These are phyloP conservation scores for Spea multiplicata DNA, from an alignment of 2,113 vertebrate genomes.

Conservation along the genomic window DNA sequence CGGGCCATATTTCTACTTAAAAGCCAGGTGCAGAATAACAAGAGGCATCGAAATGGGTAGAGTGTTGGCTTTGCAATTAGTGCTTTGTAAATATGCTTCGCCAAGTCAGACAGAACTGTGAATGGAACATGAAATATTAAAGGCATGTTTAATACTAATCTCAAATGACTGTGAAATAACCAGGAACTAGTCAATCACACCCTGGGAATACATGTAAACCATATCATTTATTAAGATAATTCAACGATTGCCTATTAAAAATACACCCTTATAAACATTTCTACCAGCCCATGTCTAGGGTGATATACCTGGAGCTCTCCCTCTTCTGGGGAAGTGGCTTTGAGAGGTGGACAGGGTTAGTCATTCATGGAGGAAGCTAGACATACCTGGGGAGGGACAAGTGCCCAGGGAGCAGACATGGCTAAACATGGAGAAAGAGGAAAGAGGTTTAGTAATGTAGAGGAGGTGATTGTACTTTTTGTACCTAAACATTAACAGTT, in stretches of 20 bases:
- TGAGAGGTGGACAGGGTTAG: too few species aligned
- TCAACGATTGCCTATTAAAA: neutral
- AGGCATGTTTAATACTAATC: conserved; percentile 17
- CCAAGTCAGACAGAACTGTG: neutral
- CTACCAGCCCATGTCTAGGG: too few species aligned
- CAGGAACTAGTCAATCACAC: conserved; percentile 28
- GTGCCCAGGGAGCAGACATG: too few species aligned
- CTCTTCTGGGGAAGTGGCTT: too few species aligned
- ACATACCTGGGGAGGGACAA: too few species aligned
- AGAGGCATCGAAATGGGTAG: conserved; percentile 5
- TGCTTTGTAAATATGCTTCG: conserved; percentile 12
- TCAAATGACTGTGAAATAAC: conserved; percentile 17
- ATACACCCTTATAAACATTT: neutral
- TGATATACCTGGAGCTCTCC: too few species aligned
- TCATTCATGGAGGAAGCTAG: too few species aligned
- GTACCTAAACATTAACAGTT: too few species aligned
- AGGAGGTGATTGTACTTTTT: too few species aligned
- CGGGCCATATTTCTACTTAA: neutral
- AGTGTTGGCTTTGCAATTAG: conserved; percentile 20
- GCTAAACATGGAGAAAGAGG: too few species aligned
- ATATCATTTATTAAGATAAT: conserved; percentile 22
- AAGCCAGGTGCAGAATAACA: neutral
- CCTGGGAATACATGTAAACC: neutral
- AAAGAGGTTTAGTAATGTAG: too few species aligned
- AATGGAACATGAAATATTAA: conserved; percentile 23